A percentile compares a stretch with the other conserved stretches of the same genome.
Conservation (phyloP, 2,797 vertebrate species). For the Loriculus beryllinus region DNA sequence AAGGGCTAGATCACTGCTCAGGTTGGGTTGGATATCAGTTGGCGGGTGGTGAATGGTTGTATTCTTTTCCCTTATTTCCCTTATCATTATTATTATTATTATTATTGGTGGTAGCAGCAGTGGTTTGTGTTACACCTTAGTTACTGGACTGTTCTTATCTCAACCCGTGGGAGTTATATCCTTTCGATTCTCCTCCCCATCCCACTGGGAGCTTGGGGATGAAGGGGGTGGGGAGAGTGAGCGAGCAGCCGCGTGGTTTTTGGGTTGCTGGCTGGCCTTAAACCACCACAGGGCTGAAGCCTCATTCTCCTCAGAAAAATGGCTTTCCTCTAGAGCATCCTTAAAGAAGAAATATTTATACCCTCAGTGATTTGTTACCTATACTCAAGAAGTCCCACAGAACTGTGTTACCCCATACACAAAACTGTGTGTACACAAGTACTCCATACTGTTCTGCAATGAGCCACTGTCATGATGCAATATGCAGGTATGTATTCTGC, state of each 20-base stretch:
- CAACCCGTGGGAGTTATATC: not conserved
- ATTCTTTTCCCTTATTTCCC: too few species aligned
- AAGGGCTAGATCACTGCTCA: too few species aligned
- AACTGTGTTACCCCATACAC: not conserved
- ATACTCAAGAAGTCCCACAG: not conserved
- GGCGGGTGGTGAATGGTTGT: too few species aligned
- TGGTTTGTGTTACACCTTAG: too few species aligned
- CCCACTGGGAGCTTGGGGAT: not conserved
- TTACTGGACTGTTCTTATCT: not conserved
- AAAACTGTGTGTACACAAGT: not conserved
- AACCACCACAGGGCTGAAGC: not conserved
- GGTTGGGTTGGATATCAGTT: too few species aligned
- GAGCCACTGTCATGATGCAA: not conserved
- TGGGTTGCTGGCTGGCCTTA: not conserved
- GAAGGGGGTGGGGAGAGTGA: not conserved
- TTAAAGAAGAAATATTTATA: not conserved
- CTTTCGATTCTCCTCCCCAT: not conserved
- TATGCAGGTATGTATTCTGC: rapidly evolving
- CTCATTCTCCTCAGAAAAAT: not conserved
- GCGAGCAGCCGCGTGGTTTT: not conserved
- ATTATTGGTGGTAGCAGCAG: too few species aligned
- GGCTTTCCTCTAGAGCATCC: not conserved
- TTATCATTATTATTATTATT: too few species aligned
- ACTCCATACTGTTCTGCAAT: not conserved
- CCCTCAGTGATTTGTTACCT: not conserved